Base-by-base conservation (phyloP, 2,888 invertebrate species). In the Ormia ochracea region DNA sequence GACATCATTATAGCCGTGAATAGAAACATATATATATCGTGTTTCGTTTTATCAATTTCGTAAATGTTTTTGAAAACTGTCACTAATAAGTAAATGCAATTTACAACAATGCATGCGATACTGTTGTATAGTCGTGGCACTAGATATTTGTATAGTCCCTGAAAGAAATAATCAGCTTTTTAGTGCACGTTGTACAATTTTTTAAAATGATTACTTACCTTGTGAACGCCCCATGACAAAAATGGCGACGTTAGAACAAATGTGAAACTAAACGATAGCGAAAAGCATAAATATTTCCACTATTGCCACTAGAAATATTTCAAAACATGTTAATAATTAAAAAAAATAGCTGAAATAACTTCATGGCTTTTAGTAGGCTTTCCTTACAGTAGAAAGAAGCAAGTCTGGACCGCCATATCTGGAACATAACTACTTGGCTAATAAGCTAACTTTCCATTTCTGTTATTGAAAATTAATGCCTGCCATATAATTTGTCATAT, bases 81-180 rank as follows among this genome's bases (percentile, higher is more conserved):
- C 6, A 36, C 59, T 36, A 69, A 36, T 7, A 69, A 61, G 56
- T 56, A 69, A 1, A 76, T n/a, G 9, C 61, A 45, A 38, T 38
- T 69, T 21, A 45, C 21, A 28, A 76, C 4, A 10, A 69, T 61
- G 12, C 59, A 36, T 10, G 54, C 10, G 2, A 54, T 31, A 19
- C 61, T 33, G 17, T 56, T 61, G 28, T 38, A 69, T 1, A 76
- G 28, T 69, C 75, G 69, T 6, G 75, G 75, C 36, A 56, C 38
- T 3, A 76, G 12, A 48, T 4, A 76, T 21, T 38, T 9, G 56
- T 75, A 54, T 21, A 38, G 68, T 36, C 31, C 52, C 75, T 76
- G 36, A 43, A 43, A 43, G 4, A 4, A 36, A 56, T 21, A 28
- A 17, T 17, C 26, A 33, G n/a, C n/a, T n/a, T 9, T 19, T 43